Evolutionary conservation across 2,888 invertebrate genomes (phyloP), one percentile per base, ranked within the genome.

Genomic region (Leucoma salicis): DNA sequence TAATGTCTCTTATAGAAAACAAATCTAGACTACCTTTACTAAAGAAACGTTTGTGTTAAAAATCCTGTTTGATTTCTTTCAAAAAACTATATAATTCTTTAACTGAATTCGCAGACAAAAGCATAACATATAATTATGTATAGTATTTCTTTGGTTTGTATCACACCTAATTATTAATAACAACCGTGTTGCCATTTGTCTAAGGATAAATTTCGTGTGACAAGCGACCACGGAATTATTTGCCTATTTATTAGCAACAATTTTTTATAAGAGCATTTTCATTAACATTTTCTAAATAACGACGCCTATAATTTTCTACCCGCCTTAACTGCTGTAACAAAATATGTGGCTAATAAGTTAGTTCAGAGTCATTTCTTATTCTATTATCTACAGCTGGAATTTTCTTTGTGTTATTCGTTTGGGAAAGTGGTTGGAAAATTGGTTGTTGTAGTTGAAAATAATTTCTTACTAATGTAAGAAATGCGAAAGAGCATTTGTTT

Each of bases 171-270:
- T 27, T 11, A 27, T 27, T 3, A 3, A 27, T 11, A 6, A 53
- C 53, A 44, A 48, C 57, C 47, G 53, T 61, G 51, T 50, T 46
- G 53, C 44, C 54, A 57, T 58, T 63, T 60, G 55, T 66, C 55
- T 51, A 56, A 66, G 66, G 61, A 62, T 62, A 70, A 71, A 70
- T 70, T 73, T 71, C 63, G 67, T 67, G 55, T 52, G 49, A 52
- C 53, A 45, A 54, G 49, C 46, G 53, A 58, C 55, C 33, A 41
- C 60, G 61, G 70, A 72, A 70, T 62, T 66, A 73, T 69, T 58
- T 47, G 35, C 52, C 45, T 46, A 57, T 57, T 59, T 61, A 58
- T 46, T 39, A 46, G 46, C 42, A 31, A 46, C 46, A 50, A 56
- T 58, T 52, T 53, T 48, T 47, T 59, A 49, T 41, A 7, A 31